Percentiles rank a stretch among this genome's conserved stretches.
These are phyloP conservation scores for Aselliscus stoliczkanus DNA, from an alignment of 2,797 vertebrate species.

Conservation along the genomic window DNA sequence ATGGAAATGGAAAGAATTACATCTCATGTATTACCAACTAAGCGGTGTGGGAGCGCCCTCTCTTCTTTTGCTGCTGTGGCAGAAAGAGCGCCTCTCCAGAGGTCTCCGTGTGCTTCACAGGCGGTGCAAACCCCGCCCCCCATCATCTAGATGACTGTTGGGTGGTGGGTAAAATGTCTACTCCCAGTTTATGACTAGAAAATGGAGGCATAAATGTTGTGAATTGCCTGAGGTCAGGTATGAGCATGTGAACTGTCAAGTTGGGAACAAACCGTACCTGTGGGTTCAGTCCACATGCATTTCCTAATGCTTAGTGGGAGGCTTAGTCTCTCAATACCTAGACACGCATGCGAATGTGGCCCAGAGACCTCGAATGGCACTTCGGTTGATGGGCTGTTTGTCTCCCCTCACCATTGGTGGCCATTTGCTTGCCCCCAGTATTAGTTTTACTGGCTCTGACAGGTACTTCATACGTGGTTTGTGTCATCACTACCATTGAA, in stretches of 20 bases:
- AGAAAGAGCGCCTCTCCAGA: neutral
- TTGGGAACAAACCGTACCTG: neutral
- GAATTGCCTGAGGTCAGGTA: neutral
- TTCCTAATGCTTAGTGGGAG: neutral
- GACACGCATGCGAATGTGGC: neutral
- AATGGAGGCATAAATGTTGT: neutral
- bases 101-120: neutral
- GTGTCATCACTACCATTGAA: neutral
- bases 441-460: neutral
- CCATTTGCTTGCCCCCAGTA: neutral
- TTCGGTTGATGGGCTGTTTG: neutral
- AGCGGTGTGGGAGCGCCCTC: neutral
- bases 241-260: neutral
- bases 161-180: neutral
- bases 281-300: neutral
- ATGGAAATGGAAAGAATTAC: neutral
- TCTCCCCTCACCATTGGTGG: neutral
- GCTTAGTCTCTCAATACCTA: neutral
- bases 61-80: neutral
- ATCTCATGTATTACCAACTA: neutral
- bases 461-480: neutral
- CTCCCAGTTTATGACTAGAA: neutral
- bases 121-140: rapidly evolving
- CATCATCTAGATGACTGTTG: neutral
- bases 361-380: neutral